Conservation (phyloP, 2,888 invertebrate species). For the Sericinus montela region DNA sequence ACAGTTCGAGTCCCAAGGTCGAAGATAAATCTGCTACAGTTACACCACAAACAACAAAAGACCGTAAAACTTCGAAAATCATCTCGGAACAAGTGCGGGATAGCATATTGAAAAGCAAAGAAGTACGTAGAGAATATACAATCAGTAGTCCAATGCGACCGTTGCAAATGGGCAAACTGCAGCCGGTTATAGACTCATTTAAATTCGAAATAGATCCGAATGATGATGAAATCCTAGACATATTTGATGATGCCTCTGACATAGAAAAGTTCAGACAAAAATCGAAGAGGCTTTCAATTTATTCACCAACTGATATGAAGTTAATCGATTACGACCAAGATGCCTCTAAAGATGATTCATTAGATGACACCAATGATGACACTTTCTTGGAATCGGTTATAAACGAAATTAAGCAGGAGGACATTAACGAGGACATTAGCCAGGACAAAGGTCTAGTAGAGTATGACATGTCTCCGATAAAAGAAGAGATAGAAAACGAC, state of each 20-base stretch:
- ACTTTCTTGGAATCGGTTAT: conserved; percentile 67
- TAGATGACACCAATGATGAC: conserved; percentile 56
- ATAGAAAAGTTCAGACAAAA: conserved; percentile 41
- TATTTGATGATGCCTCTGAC: conserved; percentile 46
- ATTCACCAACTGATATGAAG: conserved; percentile 43
- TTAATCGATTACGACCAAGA: conserved; percentile 41
- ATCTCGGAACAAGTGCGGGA: conserved; percentile 35
- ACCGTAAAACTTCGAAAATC: conserved; percentile 29
- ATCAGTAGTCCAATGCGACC: conserved; percentile 26
- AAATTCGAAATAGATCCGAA: conserved; percentile 66
- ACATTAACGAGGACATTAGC: conserved; percentile 51
- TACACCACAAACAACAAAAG: conserved; percentile 22
- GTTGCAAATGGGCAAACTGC: conserved; percentile 45
- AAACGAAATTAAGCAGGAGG: conserved; percentile 66
- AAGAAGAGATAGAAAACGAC: conserved; percentile 26
- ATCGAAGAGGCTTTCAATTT: conserved; percentile 33
- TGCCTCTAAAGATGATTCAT: conserved; percentile 40
- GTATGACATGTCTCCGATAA: conserved; percentile 61
- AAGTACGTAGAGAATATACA: conserved; percentile 24
- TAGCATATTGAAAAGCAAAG: conserved; percentile 26
- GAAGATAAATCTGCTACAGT: conserved; percentile 36
- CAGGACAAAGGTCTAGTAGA: conserved; percentile 65
- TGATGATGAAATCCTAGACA: conserved; percentile 53
- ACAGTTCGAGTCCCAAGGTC: conserved; percentile 43
- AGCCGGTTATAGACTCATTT: conserved; percentile 64